Percentiles rank a stretch among this genome's conserved stretches.
Conservation (phyloP, 2,888 invertebrate species). For the Plagiodera versicolora region DNA sequence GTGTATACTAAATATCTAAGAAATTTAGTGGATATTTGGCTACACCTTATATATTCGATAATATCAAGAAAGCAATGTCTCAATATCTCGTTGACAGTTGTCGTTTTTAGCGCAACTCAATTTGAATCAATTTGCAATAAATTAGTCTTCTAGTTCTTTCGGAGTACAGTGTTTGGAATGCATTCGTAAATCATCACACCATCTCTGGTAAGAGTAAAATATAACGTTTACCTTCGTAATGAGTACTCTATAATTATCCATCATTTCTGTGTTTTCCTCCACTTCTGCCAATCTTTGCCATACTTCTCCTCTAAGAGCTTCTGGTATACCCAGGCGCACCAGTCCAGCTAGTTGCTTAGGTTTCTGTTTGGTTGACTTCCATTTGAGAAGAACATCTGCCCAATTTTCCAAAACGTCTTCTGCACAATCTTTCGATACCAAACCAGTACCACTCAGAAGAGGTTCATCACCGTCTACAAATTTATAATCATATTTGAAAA, state of each 20-base stretch:
- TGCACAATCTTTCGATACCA: constrained; percentile 94
- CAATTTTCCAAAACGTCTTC: constrained; percentile 91
- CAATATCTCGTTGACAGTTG: too few relatives aligned
- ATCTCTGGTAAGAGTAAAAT: too few relatives aligned
- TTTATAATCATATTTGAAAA: neutral
- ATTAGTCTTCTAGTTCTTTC: too few relatives aligned
- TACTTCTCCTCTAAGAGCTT: constrained; percentile 93
- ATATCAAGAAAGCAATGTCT: too few relatives aligned
- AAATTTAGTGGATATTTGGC: too few relatives aligned
- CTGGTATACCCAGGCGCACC: constrained; percentile 88
- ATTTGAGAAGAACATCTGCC: constrained; percentile 83
- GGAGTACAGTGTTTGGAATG: too few relatives aligned
- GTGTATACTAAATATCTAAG: too few relatives aligned
- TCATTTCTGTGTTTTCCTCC: constrained; percentile 79
- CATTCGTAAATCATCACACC: too few relatives aligned
- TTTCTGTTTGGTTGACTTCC: constrained; percentile 66
- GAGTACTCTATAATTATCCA: constrained; percentile 89
- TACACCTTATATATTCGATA: too few relatives aligned
- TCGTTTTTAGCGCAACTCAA: too few relatives aligned
- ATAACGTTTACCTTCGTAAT: constrained; percentile 86
- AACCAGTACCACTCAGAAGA: constrained; percentile 94
- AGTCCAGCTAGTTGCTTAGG: constrained; percentile 82
- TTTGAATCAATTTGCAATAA: too few relatives aligned
- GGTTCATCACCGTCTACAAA: constrained; percentile 86
- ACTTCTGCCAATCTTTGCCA: constrained; percentile 95